phyloP scores from a whole-genome alignment of 2,888 invertebrate genomes.

The Platerodrilus igneus region DNA sequence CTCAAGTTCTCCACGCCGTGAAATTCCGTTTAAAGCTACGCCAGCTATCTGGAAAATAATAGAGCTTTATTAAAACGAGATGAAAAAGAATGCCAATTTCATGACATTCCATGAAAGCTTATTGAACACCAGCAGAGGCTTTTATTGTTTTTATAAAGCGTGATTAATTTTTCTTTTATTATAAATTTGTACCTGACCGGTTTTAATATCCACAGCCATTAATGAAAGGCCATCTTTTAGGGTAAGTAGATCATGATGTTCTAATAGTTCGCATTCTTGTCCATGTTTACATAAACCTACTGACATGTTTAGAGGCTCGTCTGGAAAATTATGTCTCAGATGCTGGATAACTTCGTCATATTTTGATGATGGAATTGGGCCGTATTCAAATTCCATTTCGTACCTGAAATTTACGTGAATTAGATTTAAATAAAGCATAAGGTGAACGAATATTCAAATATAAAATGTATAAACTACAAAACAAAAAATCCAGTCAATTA shows the following conservation, averaged over 20 bases:
- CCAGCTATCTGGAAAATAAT: conserved; percentile 65
- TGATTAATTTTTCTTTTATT: conserved; percentile 10
- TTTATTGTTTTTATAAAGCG: conserved; percentile 19
- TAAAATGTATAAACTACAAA: no score
- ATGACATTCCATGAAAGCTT: conserved; percentile 16
- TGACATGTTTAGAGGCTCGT: conserved; percentile 77
- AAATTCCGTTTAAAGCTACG: conserved; percentile 72
- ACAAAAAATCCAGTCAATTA: no score
- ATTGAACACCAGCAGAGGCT: conserved; percentile 11
- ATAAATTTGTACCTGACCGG: conserved; percentile 58
- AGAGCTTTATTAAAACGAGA: conserved; percentile 20
- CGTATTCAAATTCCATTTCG: conserved; percentile 45
- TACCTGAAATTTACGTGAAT: no score
- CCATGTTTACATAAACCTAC: conserved; percentile 69
- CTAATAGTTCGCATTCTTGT: conserved; percentile 65
- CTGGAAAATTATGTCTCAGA: conserved; percentile 70
- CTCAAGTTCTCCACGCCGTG: conserved; percentile 67
- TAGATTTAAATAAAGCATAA: no score
- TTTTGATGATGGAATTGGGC: conserved; percentile 49
- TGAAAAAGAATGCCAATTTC: conserved; percentile 21
- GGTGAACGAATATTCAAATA: no score
- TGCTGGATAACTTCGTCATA: conserved; percentile 65
- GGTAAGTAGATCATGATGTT: conserved; percentile 67
- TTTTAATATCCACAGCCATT: conserved; percentile 59
- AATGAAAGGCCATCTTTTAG: conserved; percentile 69